Percentiles rank a stretch among this genome's conserved stretches.
Evolutionary conservation across 2,113 vertebrate species (phyloP).

Genomic region (Peromyscus leucopus): DNA sequence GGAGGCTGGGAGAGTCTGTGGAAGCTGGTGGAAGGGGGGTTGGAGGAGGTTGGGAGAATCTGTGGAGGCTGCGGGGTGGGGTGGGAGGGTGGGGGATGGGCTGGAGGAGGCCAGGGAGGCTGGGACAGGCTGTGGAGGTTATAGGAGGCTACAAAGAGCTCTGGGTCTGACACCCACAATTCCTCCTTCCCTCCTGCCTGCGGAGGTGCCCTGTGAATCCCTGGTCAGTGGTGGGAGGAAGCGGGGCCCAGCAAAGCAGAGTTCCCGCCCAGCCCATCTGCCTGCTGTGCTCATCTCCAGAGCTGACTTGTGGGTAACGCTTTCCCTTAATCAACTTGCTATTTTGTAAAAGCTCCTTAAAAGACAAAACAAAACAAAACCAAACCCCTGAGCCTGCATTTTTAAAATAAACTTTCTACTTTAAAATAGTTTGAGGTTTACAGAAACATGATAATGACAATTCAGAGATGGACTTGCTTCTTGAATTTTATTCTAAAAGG

Average conservation of each 20-base stretch:
- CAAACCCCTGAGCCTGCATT: background rate
- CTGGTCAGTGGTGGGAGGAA: background rate
- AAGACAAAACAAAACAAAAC: background rate
- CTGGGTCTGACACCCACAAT: background rate
- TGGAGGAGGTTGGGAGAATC: background rate
- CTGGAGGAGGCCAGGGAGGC: background rate
- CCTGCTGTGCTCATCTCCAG: background rate
- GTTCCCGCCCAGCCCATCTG: background rate
- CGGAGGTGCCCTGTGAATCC: background rate
- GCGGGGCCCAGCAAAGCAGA: background rate
- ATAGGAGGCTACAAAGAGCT: background rate
- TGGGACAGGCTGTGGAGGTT: too few species aligned
- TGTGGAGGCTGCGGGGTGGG: background rate
- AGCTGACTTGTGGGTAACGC: background rate
- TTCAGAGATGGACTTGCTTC: slow-evolving; percentile 16
- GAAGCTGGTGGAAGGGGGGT: too few species aligned
- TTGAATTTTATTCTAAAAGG: slow-evolving; percentile 65
- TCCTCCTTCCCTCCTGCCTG: background rate
- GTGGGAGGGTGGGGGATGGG: background rate
- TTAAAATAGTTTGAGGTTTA: slow-evolving; percentile 55
- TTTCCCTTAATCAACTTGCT: slow-evolving; percentile 14
- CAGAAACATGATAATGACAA: background rate
- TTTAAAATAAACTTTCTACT: slow-evolving; percentile 17
- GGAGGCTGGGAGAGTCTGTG: too few species aligned
- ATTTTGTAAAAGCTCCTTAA: background rate